Evolutionary conservation across 2,113 vertebrate genomes (phyloP), one percentile per base, ranked within the genome.

Genomic region (Ciconia stormi): DNA sequence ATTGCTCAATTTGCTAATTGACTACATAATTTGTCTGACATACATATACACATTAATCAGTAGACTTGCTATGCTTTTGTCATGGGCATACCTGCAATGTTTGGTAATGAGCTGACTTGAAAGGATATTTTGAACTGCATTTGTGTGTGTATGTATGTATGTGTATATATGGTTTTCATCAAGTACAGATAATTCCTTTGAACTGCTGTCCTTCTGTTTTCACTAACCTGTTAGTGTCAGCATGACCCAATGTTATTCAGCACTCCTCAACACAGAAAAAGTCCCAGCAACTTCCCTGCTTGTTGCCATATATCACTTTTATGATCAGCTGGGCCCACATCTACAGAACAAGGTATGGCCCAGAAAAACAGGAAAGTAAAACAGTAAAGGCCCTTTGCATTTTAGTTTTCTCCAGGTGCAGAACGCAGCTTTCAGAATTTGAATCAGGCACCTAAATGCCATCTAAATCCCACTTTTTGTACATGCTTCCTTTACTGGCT

Each of bases 1-100:
- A 55, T 87, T 94, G 42, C 56, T 95, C 87, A 96, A 74, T 96
- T 97, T 95, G 42, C 47, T 95, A 95, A 96, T 94, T 96, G 94
- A 91, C 87, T 77, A 59, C 65, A 50, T 94, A 91, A 94, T 91
- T 94, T 89, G 13, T 72, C 66, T 95, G 93, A 78, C 81, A 66
- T 77, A 40, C 17, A 55, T 69, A 62, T 34, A 62, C n/a, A 58
- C 9, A 53, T 94, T 82, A 47, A 84, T 92, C 77, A 87, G 6
- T 61, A 46, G 40, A 38, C 50, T 73, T 62, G 4, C 21, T 86
- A 11, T 34, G 17, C 29, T 61, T 87, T 86, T 63, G n/a, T 63
- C 25, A 58, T 73, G 9, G 62, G 21, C 13, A 66, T 53, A 66
- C 27, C 19, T 62, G 36, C 32, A 56, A 46, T 4, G 0, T 70